phyloP scores from a whole-genome alignment of 2,797 vertebrate genomes.

The Lindbergichthys nudifrons region DNA sequence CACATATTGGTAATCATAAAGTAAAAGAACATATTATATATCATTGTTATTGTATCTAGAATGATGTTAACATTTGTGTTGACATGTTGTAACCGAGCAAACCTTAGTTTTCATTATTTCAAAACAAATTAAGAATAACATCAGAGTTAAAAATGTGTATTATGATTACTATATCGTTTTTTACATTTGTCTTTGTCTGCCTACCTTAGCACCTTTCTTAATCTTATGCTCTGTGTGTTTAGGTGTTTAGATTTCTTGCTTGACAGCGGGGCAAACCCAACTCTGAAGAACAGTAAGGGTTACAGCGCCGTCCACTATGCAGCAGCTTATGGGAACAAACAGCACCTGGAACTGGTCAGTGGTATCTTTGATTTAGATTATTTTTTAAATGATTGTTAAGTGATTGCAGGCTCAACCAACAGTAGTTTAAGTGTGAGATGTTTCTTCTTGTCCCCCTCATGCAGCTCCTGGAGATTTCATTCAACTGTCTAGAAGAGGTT shows the following conservation, averaged over 20 bases:
- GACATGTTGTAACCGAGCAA: too few relatives aligned
- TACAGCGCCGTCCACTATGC: slow-evolving; percentile 98
- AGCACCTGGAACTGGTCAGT: slow-evolving; percentile 94
- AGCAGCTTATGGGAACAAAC: slow-evolving; percentile 94
- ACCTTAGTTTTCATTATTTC: too few relatives aligned
- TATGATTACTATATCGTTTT: too few relatives aligned
- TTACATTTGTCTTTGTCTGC: too few relatives aligned
- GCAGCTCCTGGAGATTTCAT: slow-evolving; percentile 96
- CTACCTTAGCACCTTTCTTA: not conserved
- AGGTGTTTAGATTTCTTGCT: slow-evolving; percentile 96
- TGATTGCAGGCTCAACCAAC: not conserved
- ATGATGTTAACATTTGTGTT: too few relatives aligned
- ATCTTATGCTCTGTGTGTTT: slow-evolving; percentile 26
- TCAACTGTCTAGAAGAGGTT: slow-evolving; percentile 96
- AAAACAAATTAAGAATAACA: too few relatives aligned
- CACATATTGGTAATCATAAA: not conserved
- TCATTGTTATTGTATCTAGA: too few relatives aligned
- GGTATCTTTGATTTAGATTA: accelerated
- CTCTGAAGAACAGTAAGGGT: slow-evolving; percentile 93
- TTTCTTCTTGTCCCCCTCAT: slow-evolving; percentile 46
- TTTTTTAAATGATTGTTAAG: not conserved
- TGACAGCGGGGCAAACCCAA: slow-evolving; percentile 94
- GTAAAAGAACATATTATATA: too few relatives aligned
- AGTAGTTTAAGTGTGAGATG: not conserved
- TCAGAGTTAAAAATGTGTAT: too few relatives aligned